These are phyloP conservation scores for Drosophila ananassae DNA, from an alignment of 1,140 invertebrate species.

Conservation along the genomic window DNA sequence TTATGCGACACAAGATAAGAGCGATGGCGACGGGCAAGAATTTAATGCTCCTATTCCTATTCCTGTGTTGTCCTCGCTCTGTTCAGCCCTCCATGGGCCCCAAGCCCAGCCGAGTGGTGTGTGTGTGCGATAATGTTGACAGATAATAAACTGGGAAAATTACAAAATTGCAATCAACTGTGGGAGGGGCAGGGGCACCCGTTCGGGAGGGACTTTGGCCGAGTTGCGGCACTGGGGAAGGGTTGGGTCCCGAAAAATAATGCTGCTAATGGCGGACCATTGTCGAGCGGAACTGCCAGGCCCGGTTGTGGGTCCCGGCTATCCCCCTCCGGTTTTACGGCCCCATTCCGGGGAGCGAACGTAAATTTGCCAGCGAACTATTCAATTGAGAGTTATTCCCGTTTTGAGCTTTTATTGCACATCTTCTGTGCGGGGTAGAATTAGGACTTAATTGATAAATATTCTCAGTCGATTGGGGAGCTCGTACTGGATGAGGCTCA, in stretches of 20 bases:
- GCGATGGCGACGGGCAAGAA: constrained; percentile 70
- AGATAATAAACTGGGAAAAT: constrained; percentile 82
- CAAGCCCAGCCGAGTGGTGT: constrained; percentile 34
- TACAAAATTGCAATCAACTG: constrained; percentile 79
- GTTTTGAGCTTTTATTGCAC: constrained; percentile 33
- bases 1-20: constrained; percentile 81
- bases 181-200: constrained; percentile 16
- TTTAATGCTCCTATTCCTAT: constrained; percentile 52
- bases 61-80: constrained; percentile 3
- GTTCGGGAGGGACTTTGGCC: constrained; percentile 40
- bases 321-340: constrained; percentile 42
- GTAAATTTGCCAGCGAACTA: constrained; percentile 76
- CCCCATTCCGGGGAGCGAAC: constrained; percentile 32
- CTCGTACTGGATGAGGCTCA: too few relatives aligned
- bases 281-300: constrained; percentile 40
- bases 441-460: too few relatives aligned
- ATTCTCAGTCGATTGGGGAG: too few relatives aligned
- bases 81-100: constrained; percentile 10
- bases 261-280: constrained; percentile 75
- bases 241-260: constrained; percentile 21
- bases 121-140: constrained; percentile 79
- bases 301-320: neutral
- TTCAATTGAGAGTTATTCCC: constrained; percentile 81
- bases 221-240: constrained; percentile 36
- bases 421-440: neutral